Percentiles rank a stretch among this genome's conserved stretches.
phyloP scores from a whole-genome alignment of 2,888 invertebrate genomes.

The Stenodera caucasica region DNA sequence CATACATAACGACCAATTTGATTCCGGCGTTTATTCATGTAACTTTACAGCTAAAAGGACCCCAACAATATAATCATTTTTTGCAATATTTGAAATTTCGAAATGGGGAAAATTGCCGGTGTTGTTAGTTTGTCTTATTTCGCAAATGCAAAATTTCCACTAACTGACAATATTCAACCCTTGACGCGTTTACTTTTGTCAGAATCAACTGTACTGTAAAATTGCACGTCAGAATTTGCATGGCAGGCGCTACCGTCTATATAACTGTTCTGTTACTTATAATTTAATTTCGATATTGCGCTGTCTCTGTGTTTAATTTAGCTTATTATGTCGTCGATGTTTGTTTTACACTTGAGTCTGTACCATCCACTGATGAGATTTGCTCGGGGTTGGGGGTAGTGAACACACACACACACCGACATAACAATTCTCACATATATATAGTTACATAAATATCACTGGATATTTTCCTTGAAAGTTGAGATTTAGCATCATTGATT shows the following conservation, averaged over 20 bases:
- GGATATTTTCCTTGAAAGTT: neutral
- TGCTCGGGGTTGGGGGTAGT: constrained; percentile 25
- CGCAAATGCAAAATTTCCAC: constrained; percentile 19
- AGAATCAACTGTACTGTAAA: constrained; percentile 43
- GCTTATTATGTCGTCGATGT: constrained; percentile 52
- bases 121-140: constrained; percentile 8
- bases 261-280: constrained; percentile 47
- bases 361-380: constrained; percentile 51
- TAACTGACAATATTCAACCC: constrained; percentile 26
- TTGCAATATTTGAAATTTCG: constrained; percentile 31
- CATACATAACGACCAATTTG: constrained; percentile 39
- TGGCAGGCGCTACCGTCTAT: constrained; percentile 44
- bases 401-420: neutral
- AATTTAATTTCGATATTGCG: constrained; percentile 51
- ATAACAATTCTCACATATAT: neutral
- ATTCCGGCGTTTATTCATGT: constrained; percentile 30
- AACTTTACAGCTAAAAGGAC: constrained; percentile 18
- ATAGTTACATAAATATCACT: neutral
- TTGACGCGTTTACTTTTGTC: constrained; percentile 25
- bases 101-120: too few relatives aligned
- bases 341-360: constrained; percentile 50
- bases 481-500: constrained; percentile 16
- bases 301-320: constrained; percentile 51
- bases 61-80: too few relatives aligned
- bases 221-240: constrained; percentile 48